Evolutionary conservation across 2,888 invertebrate genomes (phyloP), one percentile per base, ranked within the genome.

Genomic region (Tortrix viridana): DNA sequence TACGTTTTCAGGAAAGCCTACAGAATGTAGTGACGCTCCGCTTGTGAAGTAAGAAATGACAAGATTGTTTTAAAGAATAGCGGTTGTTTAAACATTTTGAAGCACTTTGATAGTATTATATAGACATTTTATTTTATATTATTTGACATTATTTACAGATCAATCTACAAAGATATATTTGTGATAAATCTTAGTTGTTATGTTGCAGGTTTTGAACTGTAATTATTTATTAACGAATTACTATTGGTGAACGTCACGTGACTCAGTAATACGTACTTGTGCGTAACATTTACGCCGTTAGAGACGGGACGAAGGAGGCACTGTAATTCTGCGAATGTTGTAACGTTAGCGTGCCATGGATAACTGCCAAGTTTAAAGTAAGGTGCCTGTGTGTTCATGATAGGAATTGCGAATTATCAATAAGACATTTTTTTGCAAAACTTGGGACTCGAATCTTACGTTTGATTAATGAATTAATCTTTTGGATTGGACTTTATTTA

Each of bases 321-420:
- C 58, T 48, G 19, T 50, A 62, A 57, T 32, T n/a, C 56, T 50
- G 37, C 37, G 38, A 57, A 53, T 57, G 67, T 52, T 57, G 37
- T 56, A 65, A 60, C 61, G 50, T 43, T 74, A 71, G 79, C 75
- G 89, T 90, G 90, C 89, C 89, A 90, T 90, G 78, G 77, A 75
- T 77, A 73, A 84, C 84, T 86, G 88, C 86, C 89, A 87, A 87
- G 80, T 78, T 73, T 79, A 77, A 81, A 78, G 76, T 86, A 85
- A 89, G 86, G 86, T 86, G 89, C 90, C 89, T 88, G 86, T 84
- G 91, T 90, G 90, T 91, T 90, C 89, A 90, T 79, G 38, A 58
- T 59, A 59, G 68, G 70, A 63, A 70, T 62, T 65, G 46, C 60
- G 52, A 70, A 72, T 69, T 47, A 55, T 60, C 59, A 62, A 58